These are phyloP conservation scores for Cyanoramphus novaezelandiae DNA, from an alignment of 2,113 vertebrate genomes.

Conservation along the genomic window DNA sequence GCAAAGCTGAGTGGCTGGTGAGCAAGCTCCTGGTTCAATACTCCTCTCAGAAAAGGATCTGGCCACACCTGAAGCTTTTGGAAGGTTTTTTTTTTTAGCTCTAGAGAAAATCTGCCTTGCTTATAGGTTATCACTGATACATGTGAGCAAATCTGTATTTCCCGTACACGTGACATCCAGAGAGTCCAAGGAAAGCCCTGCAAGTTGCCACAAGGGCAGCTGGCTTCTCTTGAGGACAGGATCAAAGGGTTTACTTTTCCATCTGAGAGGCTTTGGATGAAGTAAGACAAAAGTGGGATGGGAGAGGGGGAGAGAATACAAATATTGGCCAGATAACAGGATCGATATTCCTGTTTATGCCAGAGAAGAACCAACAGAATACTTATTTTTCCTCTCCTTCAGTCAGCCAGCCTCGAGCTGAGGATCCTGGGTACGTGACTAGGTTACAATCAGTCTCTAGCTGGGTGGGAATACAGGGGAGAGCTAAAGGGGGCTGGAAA, in stretches of 20 bases:
- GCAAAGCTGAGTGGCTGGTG: slow-evolving; percentile 35
- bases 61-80: slow-evolving; percentile 7
- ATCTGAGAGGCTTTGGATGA: slow-evolving; percentile 60
- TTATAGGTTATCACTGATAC: not conserved
- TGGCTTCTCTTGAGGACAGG: slow-evolving; percentile 33
- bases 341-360: slow-evolving; percentile 47
- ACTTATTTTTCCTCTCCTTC: slow-evolving; percentile 57
- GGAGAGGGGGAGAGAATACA: slow-evolving; percentile 50
- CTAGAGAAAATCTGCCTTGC: slow-evolving; percentile 19
- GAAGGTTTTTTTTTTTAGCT: not conserved
- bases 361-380: slow-evolving; percentile 67
- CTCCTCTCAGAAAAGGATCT: slow-evolving; percentile 36
- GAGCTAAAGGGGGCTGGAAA: slow-evolving; percentile 41
- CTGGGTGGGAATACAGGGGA: slow-evolving; percentile 18
- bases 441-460: slow-evolving; percentile 60
- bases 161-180: rapidly evolving
- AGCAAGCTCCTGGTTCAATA: slow-evolving; percentile 17
- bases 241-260: slow-evolving; percentile 36
- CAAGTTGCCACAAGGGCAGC: not conserved
- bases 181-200: slow-evolving; percentile 25
- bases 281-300: slow-evolving; percentile 69
- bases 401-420: slow-evolving; percentile 62
- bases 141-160: not conserved
- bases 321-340: slow-evolving; percentile 54
- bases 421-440: slow-evolving; percentile 10